Conservation (phyloP, 2,888 invertebrate genomes). For the Macroteleia sp. region DNA sequence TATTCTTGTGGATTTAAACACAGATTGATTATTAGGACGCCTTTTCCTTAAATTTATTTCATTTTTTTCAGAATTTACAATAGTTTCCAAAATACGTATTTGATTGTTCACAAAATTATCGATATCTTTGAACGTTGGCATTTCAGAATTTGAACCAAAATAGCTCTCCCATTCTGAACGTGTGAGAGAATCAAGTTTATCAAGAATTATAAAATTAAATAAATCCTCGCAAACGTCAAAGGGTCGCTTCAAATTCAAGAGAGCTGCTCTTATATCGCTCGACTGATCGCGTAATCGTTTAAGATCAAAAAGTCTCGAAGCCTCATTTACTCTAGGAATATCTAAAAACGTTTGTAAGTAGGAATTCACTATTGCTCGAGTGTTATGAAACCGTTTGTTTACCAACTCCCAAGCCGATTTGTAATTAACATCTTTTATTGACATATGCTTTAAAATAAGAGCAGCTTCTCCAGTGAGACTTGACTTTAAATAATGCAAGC, state of each 20-base stretch:
- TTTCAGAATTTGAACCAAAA: neutral
- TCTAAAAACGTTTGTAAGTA: neutral
- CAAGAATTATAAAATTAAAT: neutral
- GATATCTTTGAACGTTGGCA: neutral
- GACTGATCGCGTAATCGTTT: no score
- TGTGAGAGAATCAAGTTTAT: slow-evolving; percentile 1
- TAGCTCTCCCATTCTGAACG: neutral
- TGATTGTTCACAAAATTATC: neutral
- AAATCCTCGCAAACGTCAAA: slow-evolving; percentile 1
- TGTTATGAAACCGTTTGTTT: neutral
- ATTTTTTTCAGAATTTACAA: neutral
- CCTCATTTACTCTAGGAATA: neutral
- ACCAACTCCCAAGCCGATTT: neutral
- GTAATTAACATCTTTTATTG: neutral
- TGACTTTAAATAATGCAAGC: neutral
- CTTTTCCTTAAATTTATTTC: no score
- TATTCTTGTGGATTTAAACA: no score
- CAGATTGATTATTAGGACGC: no score
- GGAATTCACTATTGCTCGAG: neutral
- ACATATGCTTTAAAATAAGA: neutral
- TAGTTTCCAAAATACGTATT: neutral
- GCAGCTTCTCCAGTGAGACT: neutral
- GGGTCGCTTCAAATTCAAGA: neutral
- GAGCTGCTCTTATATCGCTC: no score
- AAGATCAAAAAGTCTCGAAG: no score